A percentile compares a stretch with the other conserved stretches of the same genome.
These are phyloP conservation scores for Hyles euphorbiae DNA, from an alignment of 1,140 invertebrate genomes.

Conservation along the genomic window DNA sequence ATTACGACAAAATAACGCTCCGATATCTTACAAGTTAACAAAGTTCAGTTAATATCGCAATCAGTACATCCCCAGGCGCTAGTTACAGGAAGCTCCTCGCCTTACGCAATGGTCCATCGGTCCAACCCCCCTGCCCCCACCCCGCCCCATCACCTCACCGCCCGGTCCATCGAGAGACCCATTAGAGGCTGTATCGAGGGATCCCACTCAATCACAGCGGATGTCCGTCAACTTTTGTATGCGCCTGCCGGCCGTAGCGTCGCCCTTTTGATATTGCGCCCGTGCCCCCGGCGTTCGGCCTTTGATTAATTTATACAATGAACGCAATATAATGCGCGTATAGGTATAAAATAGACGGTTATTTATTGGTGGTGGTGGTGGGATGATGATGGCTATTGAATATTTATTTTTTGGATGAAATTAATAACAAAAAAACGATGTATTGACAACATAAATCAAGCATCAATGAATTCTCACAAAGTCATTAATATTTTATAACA, in stretches of 20 bases:
- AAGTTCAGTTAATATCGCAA: slow-evolving; percentile 30
- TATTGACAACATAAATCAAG: no score
- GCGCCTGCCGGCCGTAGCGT: slow-evolving; percentile 32
- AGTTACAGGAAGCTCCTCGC: slow-evolving; percentile 27
- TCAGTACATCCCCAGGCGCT: slow-evolving; percentile 32
- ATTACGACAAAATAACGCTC: no score
- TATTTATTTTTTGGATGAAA: no score
- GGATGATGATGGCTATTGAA: no score
- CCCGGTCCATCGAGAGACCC: slow-evolving; percentile 31
- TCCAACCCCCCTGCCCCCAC: slow-evolving; percentile 1
- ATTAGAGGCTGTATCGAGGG: slow-evolving; percentile 61
- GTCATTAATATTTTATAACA: no score
- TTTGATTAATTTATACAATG: slow-evolving; percentile 22
- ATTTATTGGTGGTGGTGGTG: no score
- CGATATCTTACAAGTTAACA: slow-evolving; percentile 2
- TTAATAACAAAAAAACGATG: no score
- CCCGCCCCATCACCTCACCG: slow-evolving; percentile 11
- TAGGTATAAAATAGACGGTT: no score
- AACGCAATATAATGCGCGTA: no score
- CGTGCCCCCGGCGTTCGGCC: slow-evolving; percentile 18
- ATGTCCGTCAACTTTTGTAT: slow-evolving; percentile 60
- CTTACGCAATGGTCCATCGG: slow-evolving; percentile 12
- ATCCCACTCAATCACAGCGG: slow-evolving; percentile 57
- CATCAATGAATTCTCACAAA: no score
- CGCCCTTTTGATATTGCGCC: slow-evolving; percentile 48